Evolutionary conservation across 2,113 vertebrate species (phyloP).

Genomic region (Uria aalge): DNA sequence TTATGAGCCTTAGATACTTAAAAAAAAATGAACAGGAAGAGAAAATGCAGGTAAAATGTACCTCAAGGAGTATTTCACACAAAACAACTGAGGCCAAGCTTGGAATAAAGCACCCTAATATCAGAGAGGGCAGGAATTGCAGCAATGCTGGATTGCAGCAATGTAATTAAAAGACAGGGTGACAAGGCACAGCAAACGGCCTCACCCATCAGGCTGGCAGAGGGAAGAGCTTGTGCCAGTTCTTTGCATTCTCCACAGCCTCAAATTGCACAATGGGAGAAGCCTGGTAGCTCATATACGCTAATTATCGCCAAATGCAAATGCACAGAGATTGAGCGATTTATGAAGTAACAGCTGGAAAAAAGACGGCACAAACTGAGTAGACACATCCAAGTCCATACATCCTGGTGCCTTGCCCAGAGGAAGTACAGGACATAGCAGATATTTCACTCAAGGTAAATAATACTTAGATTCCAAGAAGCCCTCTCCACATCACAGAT

Average conservation of each 20-base stretch:
- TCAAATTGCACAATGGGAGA: not conserved
- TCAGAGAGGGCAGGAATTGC: not conserved
- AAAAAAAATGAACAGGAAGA: not conserved
- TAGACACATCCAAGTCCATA: rapidly evolving
- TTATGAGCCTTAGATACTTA: not conserved
- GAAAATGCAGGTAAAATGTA: not conserved
- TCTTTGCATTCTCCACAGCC: not conserved
- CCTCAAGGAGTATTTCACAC: not conserved
- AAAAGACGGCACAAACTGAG: not conserved
- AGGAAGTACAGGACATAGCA: rapidly evolving
- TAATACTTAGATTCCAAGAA: not conserved
- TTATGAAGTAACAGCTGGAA: not conserved
- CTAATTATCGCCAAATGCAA: not conserved
- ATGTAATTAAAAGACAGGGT: not conserved
- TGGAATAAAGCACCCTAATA: not conserved
- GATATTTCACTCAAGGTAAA: not conserved
- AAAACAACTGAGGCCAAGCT: not conserved
- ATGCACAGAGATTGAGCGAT: not conserved
- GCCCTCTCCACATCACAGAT: not conserved
- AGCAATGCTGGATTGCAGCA: not conserved
- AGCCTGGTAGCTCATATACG: not conserved
- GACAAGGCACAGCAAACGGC: not conserved
- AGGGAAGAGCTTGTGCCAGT: not conserved
- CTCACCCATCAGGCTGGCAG: slow-evolving; percentile 33
- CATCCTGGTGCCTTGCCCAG: not conserved